Evolutionary conservation across 2,113 vertebrate genomes (phyloP), one percentile per base, ranked within the genome.

Genomic region (Rhabdornis inornatus): DNA sequence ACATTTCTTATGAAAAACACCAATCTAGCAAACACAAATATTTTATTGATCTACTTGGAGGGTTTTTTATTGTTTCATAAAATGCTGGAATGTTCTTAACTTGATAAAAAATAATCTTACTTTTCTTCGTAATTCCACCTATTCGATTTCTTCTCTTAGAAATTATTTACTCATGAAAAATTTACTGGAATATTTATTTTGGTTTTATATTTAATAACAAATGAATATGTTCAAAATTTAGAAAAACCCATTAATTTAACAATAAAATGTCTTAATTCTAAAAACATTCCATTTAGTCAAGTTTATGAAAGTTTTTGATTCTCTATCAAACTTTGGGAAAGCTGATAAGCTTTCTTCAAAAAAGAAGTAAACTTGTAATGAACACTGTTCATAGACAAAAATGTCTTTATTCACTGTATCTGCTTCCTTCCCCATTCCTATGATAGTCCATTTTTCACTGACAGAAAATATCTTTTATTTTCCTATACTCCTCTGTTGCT

Each of bases 371-470:
- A 47, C 6, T 42, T 31, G 1, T n/a, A 81, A 17, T 83, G 28
- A 83, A 15, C 35, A 45, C 0, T 27, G 4, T 17, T 65, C 22
- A 37, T 35, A 20, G 37, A 40, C 24, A 80, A 76, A 42, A 50
- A 23, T 5, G 1, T 25, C 23, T 39, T 85, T 53, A 60, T 18
- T 39, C 52, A 57, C 4, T 23, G 6, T 45, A 74, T 83, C 13
- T 66, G 10, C 13, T 68, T 71, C 19, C 4, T 28, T 49, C 12
- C 2, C 25, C 15, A 39, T 52, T 77, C 9, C 5, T 2, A 0
- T 80, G 9, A 22, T 15, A 57, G 15, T 22, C 47, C 24, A 45
- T 65, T 74, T 17, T 47, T 75, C 28, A 33, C 0, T 0, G 8
- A 64, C 10, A 30, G 8, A 9, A 39, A 85, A 13, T 3, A 25